Evolutionary conservation across 1,140 invertebrate species (phyloP).

Genomic region (Penaeus japonicus): DNA sequence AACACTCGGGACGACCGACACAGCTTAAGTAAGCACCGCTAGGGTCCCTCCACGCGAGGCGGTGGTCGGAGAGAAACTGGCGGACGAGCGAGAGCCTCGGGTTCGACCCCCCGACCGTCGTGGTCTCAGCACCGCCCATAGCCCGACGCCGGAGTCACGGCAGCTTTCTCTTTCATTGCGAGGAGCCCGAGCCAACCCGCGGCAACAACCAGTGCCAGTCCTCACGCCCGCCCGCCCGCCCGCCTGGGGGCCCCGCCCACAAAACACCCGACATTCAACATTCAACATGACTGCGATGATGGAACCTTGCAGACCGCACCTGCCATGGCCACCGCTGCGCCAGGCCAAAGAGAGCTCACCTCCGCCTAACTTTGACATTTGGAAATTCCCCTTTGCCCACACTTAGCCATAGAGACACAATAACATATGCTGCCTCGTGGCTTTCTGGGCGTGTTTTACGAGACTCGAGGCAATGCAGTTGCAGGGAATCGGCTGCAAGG

Average conservation of each 20-base stretch:
- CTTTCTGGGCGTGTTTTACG: conserved; percentile 4
- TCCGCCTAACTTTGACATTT: too few species aligned
- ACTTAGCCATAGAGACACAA: too few species aligned
- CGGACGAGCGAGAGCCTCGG: conserved; percentile 40
- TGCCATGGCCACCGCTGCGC: neutral
- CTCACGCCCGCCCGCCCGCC: conserved; percentile 15
- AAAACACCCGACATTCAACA: neutral
- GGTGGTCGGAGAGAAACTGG: conserved; percentile 51
- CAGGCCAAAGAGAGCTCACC: too few species aligned
- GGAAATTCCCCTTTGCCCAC: too few species aligned
- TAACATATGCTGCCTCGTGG: neutral
- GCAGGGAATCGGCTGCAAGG: conserved; percentile 15
- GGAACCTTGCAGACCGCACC: neutral
- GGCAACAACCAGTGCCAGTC: conserved; percentile 17
- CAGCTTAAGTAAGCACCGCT: conserved; percentile 20
- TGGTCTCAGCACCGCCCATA: conserved; percentile 34
- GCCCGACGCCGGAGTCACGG: conserved; percentile 16
- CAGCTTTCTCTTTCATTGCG: conserved; percentile 52
- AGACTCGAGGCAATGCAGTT: neutral
- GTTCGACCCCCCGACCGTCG: conserved; percentile 39
- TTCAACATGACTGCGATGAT: neutral
- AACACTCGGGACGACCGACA: conserved; percentile 31
- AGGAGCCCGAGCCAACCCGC: conserved; percentile 41
- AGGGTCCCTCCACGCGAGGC: conserved; percentile 43
- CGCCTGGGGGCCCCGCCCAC: neutral